These are phyloP conservation scores for Spodoptera litura DNA, from an alignment of 1,140 invertebrate species.

Conservation along the genomic window DNA sequence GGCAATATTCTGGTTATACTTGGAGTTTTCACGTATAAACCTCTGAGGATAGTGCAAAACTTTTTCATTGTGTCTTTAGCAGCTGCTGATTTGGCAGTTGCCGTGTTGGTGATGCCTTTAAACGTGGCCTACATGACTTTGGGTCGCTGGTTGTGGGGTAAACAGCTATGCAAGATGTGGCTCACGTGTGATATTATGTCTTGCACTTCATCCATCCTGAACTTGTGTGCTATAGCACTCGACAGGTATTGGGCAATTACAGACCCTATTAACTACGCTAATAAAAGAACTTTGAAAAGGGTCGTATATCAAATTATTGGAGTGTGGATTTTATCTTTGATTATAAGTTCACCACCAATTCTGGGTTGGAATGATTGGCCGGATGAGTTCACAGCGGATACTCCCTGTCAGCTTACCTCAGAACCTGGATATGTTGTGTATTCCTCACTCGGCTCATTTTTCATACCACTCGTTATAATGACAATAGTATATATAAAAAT, in stretches of 20 bases:
- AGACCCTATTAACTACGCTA: slow-evolving; percentile 97
- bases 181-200: slow-evolving; percentile 97
- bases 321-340: slow-evolving; percentile 95
- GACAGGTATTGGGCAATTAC: slow-evolving; percentile 97
- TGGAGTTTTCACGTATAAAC: slow-evolving; percentile 97
- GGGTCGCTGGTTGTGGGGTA: slow-evolving; percentile 94
- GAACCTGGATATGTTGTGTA: slow-evolving; percentile 96
- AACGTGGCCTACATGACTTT: slow-evolving; percentile 96
- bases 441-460: slow-evolving; percentile 97
- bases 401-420: slow-evolving; percentile 91
- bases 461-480: slow-evolving; percentile 97
- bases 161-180: slow-evolving; percentile 96
- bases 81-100: slow-evolving; percentile 96
- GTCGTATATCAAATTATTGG: slow-evolving; percentile 94
- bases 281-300: slow-evolving; percentile 94
- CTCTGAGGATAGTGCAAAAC: slow-evolving; percentile 97
- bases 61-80: slow-evolving; percentile 98
- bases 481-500: slow-evolving; percentile 97
- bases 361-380: slow-evolving; percentile 98
- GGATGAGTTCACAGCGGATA: slow-evolving; percentile 88
- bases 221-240: slow-evolving; percentile 92
- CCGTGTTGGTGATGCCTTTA: slow-evolving; percentile 97
- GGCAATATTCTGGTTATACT: slow-evolving; percentile 97
- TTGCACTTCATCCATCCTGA: slow-evolving; percentile 97
- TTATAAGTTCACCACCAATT: slow-evolving; percentile 97